Conservation (phyloP, 2,113 vertebrate species). For the Nestor notabilis region DNA sequence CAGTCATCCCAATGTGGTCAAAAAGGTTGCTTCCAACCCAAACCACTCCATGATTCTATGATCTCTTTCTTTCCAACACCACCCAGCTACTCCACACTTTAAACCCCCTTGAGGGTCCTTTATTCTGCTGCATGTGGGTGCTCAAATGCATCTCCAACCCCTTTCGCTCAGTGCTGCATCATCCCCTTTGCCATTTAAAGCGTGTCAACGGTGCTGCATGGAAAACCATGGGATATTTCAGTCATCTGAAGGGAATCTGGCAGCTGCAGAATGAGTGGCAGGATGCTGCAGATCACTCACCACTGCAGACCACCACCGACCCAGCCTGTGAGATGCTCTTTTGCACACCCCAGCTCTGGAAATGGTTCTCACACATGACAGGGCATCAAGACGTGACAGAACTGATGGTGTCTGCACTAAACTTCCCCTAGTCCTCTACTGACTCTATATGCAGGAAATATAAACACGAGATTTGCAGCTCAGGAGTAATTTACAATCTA, state of each 20-base stretch:
- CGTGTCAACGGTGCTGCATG: fast-evolving
- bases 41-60: neutral
- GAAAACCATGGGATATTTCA: neutral
- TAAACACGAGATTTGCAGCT: neutral
- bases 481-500: neutral
- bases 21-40: fast-evolving
- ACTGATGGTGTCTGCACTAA: fast-evolving
- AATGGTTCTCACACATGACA: fast-evolving
- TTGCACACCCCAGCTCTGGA: neutral
- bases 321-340: neutral
- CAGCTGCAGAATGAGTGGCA: fast-evolving
- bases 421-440: neutral
- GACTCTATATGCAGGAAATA: neutral
- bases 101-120: neutral
- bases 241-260: neutral
- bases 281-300: neutral
- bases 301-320: neutral
- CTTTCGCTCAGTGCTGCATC: neutral
- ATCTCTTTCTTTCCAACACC: neutral
- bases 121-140: fast-evolving
- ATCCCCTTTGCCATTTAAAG: fast-evolving
- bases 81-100: neutral
- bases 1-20: neutral
- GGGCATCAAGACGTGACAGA: fast-evolving
- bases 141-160: neutral